Evolutionary conservation across 2,113 vertebrate genomes (phyloP).

Genomic region (Pomatostomus ruficeps): DNA sequence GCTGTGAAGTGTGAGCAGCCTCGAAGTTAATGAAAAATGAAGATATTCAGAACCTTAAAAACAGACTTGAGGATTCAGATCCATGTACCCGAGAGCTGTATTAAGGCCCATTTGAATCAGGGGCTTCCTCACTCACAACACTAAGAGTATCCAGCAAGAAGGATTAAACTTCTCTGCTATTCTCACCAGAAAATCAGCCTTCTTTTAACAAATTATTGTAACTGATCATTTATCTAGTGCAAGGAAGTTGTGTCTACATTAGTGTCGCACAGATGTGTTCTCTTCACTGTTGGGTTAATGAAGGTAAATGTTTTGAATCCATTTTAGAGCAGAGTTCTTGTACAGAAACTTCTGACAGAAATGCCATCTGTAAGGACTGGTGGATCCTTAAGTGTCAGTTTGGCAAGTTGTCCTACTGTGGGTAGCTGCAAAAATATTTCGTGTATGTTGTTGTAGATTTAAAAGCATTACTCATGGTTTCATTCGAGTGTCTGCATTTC

Average conservation of each 20-base stretch:
- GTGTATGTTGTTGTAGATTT: slow-evolving; percentile 59
- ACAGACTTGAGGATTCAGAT: background rate
- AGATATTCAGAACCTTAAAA: background rate
- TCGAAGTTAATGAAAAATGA: background rate
- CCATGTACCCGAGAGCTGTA: background rate
- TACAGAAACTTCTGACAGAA: slow-evolving; percentile 14
- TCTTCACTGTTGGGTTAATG: background rate
- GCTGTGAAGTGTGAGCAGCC: background rate
- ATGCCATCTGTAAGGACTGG: background rate
- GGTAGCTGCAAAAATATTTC: slow-evolving; percentile 61
- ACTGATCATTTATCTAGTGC: background rate
- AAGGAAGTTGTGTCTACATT: background rate
- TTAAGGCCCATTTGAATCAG: background rate
- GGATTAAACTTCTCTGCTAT: background rate
- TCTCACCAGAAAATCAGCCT: background rate
- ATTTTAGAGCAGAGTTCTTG: slow-evolving; percentile 13
- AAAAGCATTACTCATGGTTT: slow-evolving; percentile 49
- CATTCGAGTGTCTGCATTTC: slow-evolving; percentile 63
- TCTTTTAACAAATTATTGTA: background rate
- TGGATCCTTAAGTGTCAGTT: slow-evolving; percentile 9
- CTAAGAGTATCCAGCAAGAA: background rate
- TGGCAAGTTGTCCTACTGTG: slow-evolving; percentile 51
- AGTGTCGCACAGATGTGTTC: background rate
- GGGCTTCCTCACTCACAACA: background rate
- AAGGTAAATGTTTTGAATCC: slow-evolving; percentile 30